Base-by-base conservation (phyloP, 2,888 invertebrate genomes). In the Eulithis prunata region DNA sequence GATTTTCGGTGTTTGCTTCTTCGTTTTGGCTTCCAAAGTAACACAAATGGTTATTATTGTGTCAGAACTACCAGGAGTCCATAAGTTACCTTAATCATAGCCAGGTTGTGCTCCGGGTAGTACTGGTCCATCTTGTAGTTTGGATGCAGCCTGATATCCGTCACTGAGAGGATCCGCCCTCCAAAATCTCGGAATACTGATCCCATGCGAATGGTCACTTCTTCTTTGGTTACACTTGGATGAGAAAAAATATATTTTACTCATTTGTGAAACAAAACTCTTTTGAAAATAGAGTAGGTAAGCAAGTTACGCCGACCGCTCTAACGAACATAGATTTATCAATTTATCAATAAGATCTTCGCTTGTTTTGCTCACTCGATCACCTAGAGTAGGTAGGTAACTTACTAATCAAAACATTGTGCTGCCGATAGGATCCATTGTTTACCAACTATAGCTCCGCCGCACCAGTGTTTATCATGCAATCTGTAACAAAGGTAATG, bases 361-460 rank as follows among this genome's bases (percentile, higher is more conserved):
- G 21, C 21, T 21, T 21, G 21, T 21, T 21, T 21, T 21, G 2
- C 21, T 21, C 21, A 21, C 21, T 21, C 21, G 21, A 21, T 21
- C 21, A 21, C 21, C 21, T 21, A 21, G 21, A 32, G 6, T 57
- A 62, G 36, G 47, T 54, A 62, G 13, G 6, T 60, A 85, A 21
- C 93, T 90, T 83, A 93, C 92, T 93, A 92, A 69, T 92, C 93
- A 64, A 93, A 93, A 71, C 93, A 92, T 58, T 93, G 93, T 0
- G 91, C 92, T 3, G 92, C 93, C 8, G 89, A 85, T 5, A 93
- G 70, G 2, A 91, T 70, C 91, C 91, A 93, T 38, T 82, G 81
- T 53, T 72, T 80, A 4, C 83, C 84, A n/a, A 92, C 84, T 32
- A 92, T 86, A 0, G 91, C 91, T 1, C 92, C 93, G 1, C 92